These are phyloP conservation scores for Erethizon dorsatum DNA, from an alignment of 2,797 vertebrate genomes.

Conservation along the genomic window DNA sequence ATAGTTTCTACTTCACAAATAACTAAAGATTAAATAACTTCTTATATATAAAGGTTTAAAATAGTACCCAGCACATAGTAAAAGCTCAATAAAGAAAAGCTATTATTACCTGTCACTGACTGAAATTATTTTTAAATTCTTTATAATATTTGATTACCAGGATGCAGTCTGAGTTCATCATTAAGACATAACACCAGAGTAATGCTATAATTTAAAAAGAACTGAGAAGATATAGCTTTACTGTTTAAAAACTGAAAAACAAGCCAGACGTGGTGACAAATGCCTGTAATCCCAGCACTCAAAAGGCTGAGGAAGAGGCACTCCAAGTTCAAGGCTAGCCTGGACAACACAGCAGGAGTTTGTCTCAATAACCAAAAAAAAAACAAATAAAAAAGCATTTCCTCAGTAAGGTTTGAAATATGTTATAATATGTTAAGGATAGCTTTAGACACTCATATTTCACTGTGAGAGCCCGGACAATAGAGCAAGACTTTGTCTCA, in stretches of 20 bases:
- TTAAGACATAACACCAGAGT: neutral
- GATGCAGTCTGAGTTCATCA: conserved; percentile 49
- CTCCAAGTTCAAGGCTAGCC: neutral
- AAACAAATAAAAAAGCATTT: neutral
- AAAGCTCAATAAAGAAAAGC: neutral
- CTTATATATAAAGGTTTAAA: conserved; percentile 19
- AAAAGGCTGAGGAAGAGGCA: neutral
- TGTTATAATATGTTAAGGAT: neutral
- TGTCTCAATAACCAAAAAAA: neutral
- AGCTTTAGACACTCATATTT: conserved; percentile 5
- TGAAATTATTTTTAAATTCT: neutral
- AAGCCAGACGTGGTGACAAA: neutral
- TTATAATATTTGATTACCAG: conserved; percentile 38
- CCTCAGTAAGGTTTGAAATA: conserved; percentile 43
- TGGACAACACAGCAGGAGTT: neutral
- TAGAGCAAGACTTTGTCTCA: neutral
- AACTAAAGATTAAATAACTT: neutral
- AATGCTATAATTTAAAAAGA: conserved; percentile 47
- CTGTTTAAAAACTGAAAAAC: conserved; percentile 19
- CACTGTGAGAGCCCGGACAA: neutral
- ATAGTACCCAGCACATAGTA: neutral
- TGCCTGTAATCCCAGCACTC: neutral
- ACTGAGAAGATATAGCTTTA: conserved; percentile 36
- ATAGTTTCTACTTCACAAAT: neutral
- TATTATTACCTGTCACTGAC: neutral